These are phyloP conservation scores for Mesocentrotus franciscanus DNA, from an alignment of 53 echinoderm and acorn worm species.

Conservation along the genomic window DNA sequence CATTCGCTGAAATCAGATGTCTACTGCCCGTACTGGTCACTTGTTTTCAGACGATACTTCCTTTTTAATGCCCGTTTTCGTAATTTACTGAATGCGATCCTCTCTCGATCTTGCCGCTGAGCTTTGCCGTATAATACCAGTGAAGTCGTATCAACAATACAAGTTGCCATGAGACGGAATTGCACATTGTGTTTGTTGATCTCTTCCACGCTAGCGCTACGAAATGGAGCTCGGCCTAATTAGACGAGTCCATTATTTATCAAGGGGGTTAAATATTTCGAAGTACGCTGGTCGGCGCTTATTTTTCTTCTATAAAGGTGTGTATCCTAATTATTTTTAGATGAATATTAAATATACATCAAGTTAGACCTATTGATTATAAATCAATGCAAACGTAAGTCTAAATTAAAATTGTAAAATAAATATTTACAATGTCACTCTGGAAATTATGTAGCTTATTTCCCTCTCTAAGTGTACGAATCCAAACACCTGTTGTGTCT, in stretches of 20 bases:
- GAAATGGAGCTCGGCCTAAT: neutral
- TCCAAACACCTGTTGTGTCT: constrained; percentile 14
- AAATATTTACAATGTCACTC: neutral
- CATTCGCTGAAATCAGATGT: neutral
- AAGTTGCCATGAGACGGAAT: constrained; percentile 49
- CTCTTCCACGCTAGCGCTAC: neutral
- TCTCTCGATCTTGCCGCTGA: neutral
- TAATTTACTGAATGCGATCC: neutral
- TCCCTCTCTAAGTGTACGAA: neutral
- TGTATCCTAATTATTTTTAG: neutral
- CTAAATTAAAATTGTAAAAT: neutral
- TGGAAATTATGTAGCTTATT: too few relatives aligned
- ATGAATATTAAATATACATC: neutral
- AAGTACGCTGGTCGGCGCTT: neutral
- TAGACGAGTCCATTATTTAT: constrained; percentile 1
- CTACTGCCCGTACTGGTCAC: neutral
- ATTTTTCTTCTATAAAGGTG: neutral
- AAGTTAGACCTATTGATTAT: neutral
- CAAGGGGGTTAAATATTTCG: neutral
- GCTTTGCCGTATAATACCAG: neutral
- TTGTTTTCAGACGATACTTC: neutral
- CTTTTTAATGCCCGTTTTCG: neutral
- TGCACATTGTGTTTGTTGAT: neutral
- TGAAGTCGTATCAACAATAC: constrained; percentile 2
- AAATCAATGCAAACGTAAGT: neutral